Evolutionary conservation across 2,797 vertebrate genomes (phyloP).

Genomic region (Mionectes olivaceus): DNA sequence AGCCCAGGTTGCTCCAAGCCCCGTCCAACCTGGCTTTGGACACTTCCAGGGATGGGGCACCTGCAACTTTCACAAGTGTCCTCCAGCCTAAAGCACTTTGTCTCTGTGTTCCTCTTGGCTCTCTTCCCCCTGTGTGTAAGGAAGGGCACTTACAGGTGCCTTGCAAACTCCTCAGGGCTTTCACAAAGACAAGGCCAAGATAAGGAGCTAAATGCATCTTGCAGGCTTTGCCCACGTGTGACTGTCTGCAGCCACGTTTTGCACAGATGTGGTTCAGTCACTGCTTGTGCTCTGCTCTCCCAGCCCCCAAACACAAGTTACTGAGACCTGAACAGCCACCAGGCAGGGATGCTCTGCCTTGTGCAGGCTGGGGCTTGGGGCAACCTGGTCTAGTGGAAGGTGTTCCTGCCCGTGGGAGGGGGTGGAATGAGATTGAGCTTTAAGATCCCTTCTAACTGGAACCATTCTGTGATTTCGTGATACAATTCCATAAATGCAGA

Average conservation of each 20-base stretch:
- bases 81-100: neutral
- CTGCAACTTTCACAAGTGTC: neutral
- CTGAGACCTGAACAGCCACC: neutral
- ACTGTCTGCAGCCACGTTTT: accelerated
- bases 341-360: neutral
- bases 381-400: neutral
- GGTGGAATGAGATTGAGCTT: neutral
- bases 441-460: neutral
- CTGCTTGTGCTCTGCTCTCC: neutral
- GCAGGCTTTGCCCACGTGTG: accelerated
- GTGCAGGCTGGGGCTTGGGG: neutral
- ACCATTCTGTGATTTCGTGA: neutral
- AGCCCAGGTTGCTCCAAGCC: accelerated
- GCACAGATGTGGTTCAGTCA: neutral
- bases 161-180: neutral
- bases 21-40: accelerated
- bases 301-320: neutral
- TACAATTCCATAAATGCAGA: neutral
- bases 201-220: neutral
- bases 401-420: too few species aligned
- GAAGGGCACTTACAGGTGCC: neutral
- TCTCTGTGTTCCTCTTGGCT: neutral
- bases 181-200: neutral
- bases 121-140: accelerated
- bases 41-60: neutral